phyloP scores from a whole-genome alignment of 2,797 vertebrate genomes.

The Rhodeus uyekii region DNA sequence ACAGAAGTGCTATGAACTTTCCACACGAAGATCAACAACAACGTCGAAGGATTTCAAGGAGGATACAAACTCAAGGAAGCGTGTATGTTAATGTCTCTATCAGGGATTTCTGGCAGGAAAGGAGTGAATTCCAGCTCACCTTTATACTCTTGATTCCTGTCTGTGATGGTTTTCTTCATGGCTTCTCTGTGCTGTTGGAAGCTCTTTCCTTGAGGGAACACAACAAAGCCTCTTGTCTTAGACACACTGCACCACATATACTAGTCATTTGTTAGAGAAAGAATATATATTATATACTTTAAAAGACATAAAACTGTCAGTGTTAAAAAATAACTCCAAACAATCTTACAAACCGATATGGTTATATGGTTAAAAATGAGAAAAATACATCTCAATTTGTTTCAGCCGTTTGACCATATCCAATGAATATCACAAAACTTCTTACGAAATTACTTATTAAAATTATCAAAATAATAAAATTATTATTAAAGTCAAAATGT shows the following conservation, averaged over 20 bases:
- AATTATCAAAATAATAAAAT: too few relatives aligned
- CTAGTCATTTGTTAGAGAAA: not conserved
- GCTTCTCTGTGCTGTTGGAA: conserved; percentile 97
- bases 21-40: not conserved
- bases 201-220: conserved; percentile 82
- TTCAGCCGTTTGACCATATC: not conserved
- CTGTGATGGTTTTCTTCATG: conserved; percentile 90
- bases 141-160: conserved; percentile 82
- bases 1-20: too few relatives aligned
- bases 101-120: not conserved
- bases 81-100: not conserved
- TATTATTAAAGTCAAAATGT: not conserved
- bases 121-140: conserved; percentile 61
- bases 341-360: not conserved
- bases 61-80: not conserved
- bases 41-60: not conserved
- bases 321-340: not conserved
- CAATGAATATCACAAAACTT: not conserved
- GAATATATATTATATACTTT: too few relatives aligned
- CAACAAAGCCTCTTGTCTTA: not conserved
- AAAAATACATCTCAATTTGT: too few relatives aligned
- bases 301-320: not conserved
- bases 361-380: not conserved
- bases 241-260: not conserved
- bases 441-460: not conserved